A percentile compares a stretch with the other conserved stretches of the same genome.
phyloP scores from a whole-genome alignment of 2,797 vertebrate genomes.

The Macrochelys suwanniensis region DNA sequence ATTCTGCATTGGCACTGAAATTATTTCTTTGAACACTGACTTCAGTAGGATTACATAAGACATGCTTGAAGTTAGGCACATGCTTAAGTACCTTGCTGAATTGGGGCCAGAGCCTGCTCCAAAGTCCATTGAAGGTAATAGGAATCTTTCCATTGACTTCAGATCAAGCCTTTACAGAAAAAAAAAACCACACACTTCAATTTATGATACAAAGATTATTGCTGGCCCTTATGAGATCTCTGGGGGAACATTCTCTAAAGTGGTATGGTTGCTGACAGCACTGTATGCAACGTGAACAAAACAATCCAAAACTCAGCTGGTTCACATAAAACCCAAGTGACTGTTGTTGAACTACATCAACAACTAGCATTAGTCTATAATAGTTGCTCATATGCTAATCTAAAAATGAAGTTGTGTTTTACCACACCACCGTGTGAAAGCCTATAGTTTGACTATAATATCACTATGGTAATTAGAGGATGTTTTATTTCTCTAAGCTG shows the following conservation, averaged over 20 bases:
- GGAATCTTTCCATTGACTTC: neutral
- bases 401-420: neutral
- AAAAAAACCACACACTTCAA: neutral
- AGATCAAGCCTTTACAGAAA: neutral
- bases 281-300: neutral
- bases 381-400: neutral
- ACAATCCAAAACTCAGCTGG: neutral
- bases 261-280: neutral
- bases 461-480: neutral
- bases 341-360: accelerated
- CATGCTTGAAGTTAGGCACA: neutral
- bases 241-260: neutral
- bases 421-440: neutral
- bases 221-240: neutral
- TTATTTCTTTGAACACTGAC: neutral
- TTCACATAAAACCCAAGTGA: neutral
- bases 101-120: neutral
- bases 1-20: neutral
- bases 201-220: neutral
- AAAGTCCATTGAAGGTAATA: neutral
- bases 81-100: neutral
- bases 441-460: neutral
- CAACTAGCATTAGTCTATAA: neutral
- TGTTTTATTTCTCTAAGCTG: neutral
- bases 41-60: neutral